Base-by-base conservation (phyloP, 2,888 invertebrate species). In the Noctua janthina region DNA sequence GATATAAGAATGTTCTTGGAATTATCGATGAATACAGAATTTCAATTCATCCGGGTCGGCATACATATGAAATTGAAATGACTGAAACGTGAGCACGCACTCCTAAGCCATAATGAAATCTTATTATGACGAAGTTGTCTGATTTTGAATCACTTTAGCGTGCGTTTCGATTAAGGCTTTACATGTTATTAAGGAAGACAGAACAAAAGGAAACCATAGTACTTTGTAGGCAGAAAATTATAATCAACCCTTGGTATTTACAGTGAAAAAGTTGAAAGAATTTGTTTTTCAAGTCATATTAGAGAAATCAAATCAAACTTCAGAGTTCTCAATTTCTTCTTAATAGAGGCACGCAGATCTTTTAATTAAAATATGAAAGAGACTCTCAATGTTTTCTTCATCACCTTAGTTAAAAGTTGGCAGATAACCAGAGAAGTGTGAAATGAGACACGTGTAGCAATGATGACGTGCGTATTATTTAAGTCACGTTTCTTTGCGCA, bases 31-130 rank as follows among this genome's bases (percentile, higher is more conserved):
- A 79, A 82, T 74, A 85, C 67, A 74, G 77, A 82, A 89, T 82
- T 82, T 79, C 80, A 76, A 89, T 81, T 81, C 80, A 75, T 76
- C 56, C 75, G 62, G 35, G 74, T 72, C 66, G 78, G 68, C 70
- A 68, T 74, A 87, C 76, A 76, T 87, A 89, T 81, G 81, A 82
- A 89, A 89, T 82, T 87, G 85, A 84, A 87, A 87, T 89, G 66
- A 85, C 71, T 68, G 82, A 66, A 84, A 87, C 87, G 85, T 87
- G 81, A 84, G 73, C 70, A 67, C 68, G 81, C 87, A 87, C 73
- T 74, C 51, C 39, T 54, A 68, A 75, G 49, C 73, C 68, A 59
- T 69, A 79, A 87, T 84, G 72, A 84, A 89, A 84, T 84, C 71
- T 79, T 79, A 77, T 66, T 76, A 76, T 76, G 35, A 72, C 68